phyloP scores from a whole-genome alignment of 2,888 invertebrate species.

The Fragum sueziense region DNA sequence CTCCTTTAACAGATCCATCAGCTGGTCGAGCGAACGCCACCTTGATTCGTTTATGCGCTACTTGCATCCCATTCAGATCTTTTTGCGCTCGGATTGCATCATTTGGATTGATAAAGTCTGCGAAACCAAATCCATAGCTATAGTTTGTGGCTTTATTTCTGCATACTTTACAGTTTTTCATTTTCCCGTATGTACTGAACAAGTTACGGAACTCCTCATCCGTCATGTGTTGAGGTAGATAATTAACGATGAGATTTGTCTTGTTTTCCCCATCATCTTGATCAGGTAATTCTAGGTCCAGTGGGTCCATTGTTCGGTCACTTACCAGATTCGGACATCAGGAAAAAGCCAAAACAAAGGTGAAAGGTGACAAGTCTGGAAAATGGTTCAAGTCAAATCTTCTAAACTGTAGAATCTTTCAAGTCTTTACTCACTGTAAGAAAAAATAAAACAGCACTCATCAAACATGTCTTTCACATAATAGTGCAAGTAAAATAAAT shows the following conservation, averaged over 20 bases:
- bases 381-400: too few relatives aligned
- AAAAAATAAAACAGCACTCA: background rate
- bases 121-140: slow-evolving; percentile 98
- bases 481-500: too few relatives aligned
- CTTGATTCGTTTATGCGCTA: slow-evolving; percentile 95
- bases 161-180: slow-evolving; percentile 92
- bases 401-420: too few relatives aligned
- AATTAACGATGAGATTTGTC: slow-evolving; percentile 97
- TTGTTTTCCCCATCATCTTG: slow-evolving; percentile 21
- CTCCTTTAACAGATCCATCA: slow-evolving; percentile 95
- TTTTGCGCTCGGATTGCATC: slow-evolving; percentile 94
- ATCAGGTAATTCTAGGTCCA: slow-evolving; percentile 12
- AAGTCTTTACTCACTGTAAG: background rate
- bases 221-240: slow-evolving; percentile 95
- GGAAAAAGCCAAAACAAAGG: background rate
- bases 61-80: slow-evolving; percentile 92
- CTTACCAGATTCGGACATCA: slow-evolving; percentile 3
- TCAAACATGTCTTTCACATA: too few relatives aligned
- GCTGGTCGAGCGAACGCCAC: slow-evolving; percentile 96
- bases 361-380: background rate
- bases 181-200: slow-evolving; percentile 93
- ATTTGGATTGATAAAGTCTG: slow-evolving; percentile 92
- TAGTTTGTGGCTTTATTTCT: slow-evolving; percentile 89
- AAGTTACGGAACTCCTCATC: slow-evolving; percentile 94
- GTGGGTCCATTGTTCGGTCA: slow-evolving; percentile 34